Evolutionary conservation across 2,797 vertebrate species (phyloP), one percentile per base, ranked within the genome.

Genomic region (Thunnus albacares): DNA sequence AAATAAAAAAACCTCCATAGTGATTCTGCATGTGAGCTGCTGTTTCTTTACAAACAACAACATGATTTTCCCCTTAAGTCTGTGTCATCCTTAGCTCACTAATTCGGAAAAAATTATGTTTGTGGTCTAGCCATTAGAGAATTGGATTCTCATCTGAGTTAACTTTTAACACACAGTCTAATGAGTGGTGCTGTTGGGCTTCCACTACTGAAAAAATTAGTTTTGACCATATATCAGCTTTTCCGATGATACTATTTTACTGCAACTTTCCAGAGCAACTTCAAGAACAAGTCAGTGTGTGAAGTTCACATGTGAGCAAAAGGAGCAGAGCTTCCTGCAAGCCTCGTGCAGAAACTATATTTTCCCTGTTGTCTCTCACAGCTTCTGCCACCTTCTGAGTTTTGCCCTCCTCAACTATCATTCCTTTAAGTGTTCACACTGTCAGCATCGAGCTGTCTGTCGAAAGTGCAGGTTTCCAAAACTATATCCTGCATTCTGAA

Each of bases 371-470:
- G 15, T 28, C 35, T 11, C 18, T 49, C 41, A 45, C 53, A 69
- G 10, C 18, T 30, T 11, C 1, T 1, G 20, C n/a, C 6, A 4
- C 10, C 15, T 15, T 6, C 43, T 14, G 24, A 69, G 38, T n/a
- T 60, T 38, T 41, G 35, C 20, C 30, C 57, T 22, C 43, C 60
- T 77, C 65, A 35, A 8, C n/a, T 62, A 45, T 20, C 24, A 26
- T 33, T 45, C 38, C 57, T 43, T 20, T 4, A 2, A 61, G 43
- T 30, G 0, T 11, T 41, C 55, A 1, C 6, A 17, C 52, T 6
- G 12, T 38, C 41, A 15, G 41, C 58, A 6, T 45, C 4, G 1
- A n/a, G 47, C 52, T 14, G 52, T 9, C 22, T 52, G 51, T 6
- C 30, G 45, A 43, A 38, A 26, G 14, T 9, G 45, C 47, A 51